phyloP scores from a whole-genome alignment of 2,797 vertebrate species.

The Podarcis siculus region DNA sequence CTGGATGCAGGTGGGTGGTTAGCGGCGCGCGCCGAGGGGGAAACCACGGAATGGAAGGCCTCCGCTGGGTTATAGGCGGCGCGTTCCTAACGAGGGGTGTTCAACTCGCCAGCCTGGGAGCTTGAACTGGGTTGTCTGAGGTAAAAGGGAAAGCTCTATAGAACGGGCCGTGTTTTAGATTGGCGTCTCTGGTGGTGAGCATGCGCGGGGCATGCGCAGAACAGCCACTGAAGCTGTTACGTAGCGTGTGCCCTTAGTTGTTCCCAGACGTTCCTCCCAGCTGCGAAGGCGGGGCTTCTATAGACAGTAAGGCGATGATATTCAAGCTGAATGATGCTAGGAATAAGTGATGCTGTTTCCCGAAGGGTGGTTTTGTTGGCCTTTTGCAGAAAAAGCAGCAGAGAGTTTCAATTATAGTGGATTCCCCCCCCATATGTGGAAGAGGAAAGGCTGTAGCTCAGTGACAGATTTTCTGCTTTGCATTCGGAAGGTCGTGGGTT shows the following conservation, averaged over 20 bases:
- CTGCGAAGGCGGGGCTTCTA: background rate
- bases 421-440: too few species aligned
- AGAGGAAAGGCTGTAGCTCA: too few species aligned
- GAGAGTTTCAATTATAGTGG: too few species aligned
- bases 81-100: background rate
- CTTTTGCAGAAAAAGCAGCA: background rate
- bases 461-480: too few species aligned
- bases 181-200: conserved; percentile 10
- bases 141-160: conserved; percentile 5
- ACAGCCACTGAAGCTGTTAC: accelerated
- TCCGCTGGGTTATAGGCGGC: background rate
- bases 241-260: background rate
- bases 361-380: background rate
- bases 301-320: background rate
- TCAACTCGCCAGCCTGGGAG: too few species aligned
- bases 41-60: background rate
- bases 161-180: conserved; percentile 1
- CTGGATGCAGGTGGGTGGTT: background rate
- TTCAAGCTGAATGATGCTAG: background rate
- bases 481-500: too few species aligned
- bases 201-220: conserved; percentile 42
- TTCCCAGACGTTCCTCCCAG: background rate
- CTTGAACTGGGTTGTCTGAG: too few species aligned
- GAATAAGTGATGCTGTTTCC: background rate
- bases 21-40: too few species aligned